Base-by-base conservation (phyloP, 2,888 invertebrate species). In the Cheilosia impressa region DNA sequence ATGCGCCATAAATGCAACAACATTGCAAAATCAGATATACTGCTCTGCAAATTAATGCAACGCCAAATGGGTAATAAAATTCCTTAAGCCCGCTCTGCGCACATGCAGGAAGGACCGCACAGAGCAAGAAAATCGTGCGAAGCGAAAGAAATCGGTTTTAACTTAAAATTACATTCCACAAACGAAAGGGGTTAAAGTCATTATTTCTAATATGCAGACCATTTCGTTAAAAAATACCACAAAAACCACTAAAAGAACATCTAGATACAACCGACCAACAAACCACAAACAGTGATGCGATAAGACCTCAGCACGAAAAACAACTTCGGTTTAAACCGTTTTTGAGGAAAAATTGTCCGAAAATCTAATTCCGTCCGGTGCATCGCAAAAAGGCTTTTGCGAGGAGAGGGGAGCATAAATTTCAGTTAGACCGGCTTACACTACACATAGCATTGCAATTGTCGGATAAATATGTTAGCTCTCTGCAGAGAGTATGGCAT, bases 241-340 rank as follows among this genome's bases (percentile, higher is more conserved):
- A 72, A 17, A 45, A 45, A 69, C 57, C 57, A 58, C 43, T 50
- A 27, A 66, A 68, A 19, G 52, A 78, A 68, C 55, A 68, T 43
- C 55, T 47, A 58, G 22, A 47, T 47, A 65, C 34, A 55, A 71
- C 84, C 58, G 43, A 60, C 58, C 75, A 66, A 75, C 47, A 65
- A 65, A 84, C 84, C 84, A 15, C 84, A 80, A 80, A 84, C 80
- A 84, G 84, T 80, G 79, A 84, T 79, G 79, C 84, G 65, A 84
- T 84, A 76, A 75, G 79, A 65, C 84, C 65, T 60, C 47, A 69
- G 65, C 31, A 50, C 31, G 15, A 66, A n/a, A 68, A 55, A 19
- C 47, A 43, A n/a, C 10, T 53, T 63, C 22, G 43, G 9, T 43
- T 63, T 22, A 65, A 52, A 72, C 58, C 22, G 22, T 43, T 71